These are phyloP conservation scores for Drosophila serrata DNA, from an alignment of 1,140 invertebrate genomes.

Conservation along the genomic window DNA sequence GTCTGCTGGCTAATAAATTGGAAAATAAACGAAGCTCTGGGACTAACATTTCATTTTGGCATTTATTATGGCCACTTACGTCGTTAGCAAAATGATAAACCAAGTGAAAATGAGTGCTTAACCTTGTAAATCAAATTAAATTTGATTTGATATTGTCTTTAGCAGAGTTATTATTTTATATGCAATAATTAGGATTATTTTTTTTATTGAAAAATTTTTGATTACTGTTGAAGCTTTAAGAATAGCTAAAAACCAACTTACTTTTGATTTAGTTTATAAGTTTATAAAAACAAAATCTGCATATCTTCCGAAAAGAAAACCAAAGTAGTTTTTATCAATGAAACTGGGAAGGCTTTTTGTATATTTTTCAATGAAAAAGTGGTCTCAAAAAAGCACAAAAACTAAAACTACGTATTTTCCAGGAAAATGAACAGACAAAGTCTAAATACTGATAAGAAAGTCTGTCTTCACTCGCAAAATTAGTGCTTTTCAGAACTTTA, in stretches of 20 bases:
- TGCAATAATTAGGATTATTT: background rate
- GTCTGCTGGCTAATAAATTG: slow-evolving; percentile 6
- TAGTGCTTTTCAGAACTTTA: background rate
- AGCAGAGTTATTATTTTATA: background rate
- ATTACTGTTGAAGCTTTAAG: too few relatives aligned
- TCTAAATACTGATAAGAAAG: too few relatives aligned
- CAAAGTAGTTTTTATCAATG: too few relatives aligned
- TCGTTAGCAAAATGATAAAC: background rate
- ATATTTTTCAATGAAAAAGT: too few relatives aligned
- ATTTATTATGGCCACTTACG: slow-evolving; percentile 1
- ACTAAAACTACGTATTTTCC: too few relatives aligned
- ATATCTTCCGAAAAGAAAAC: too few relatives aligned
- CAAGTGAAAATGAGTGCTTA: background rate
- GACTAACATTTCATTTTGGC: background rate
- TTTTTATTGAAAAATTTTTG: too few relatives aligned
- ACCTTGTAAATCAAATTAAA: background rate
- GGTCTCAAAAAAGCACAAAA: too few relatives aligned
- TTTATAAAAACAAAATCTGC: too few relatives aligned
- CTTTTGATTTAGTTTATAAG: background rate
- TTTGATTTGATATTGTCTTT: background rate
- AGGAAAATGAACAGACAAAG: too few relatives aligned
- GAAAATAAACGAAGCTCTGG: slow-evolving; percentile 8
- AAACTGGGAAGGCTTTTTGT: too few relatives aligned
- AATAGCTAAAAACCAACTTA: background rate
- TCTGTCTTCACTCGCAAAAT: too few relatives aligned